phyloP scores from a whole-genome alignment of 37 sponge, comb jelly and placozoan genomes.

The Ianthella basta region DNA sequence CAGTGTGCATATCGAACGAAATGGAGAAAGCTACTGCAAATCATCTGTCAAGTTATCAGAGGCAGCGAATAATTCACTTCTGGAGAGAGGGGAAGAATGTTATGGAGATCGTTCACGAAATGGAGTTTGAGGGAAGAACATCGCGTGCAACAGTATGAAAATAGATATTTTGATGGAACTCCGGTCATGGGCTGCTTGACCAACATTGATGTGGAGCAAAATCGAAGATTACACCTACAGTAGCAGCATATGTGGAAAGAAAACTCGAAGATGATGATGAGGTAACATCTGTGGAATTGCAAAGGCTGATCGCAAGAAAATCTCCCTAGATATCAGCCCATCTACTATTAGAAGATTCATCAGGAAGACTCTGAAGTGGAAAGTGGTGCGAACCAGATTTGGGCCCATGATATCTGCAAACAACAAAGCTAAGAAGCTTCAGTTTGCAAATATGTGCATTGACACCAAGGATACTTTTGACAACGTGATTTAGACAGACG shows the following conservation, averaged over 20 bases:
- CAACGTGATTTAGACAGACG: not conserved
- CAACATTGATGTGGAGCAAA: not conserved
- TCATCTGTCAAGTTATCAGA: not conserved
- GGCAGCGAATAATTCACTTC: not conserved
- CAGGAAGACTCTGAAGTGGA: not conserved
- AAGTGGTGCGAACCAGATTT: constrained; percentile 7
- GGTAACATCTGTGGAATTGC: not conserved
- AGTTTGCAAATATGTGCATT: not conserved
- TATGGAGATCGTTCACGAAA: not conserved
- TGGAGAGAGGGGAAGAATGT: not conserved
- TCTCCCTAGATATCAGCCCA: not conserved
- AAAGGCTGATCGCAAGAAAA: not conserved
- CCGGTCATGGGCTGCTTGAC: not conserved
- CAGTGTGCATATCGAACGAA: not conserved
- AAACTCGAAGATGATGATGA: constrained; percentile 13
- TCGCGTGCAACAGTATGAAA: not conserved
- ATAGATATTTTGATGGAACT: not conserved
- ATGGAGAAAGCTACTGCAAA: not conserved
- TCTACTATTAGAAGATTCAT: not conserved
- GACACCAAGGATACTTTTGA: not conserved
- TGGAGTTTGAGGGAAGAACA: not conserved
- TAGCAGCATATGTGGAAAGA: not conserved
- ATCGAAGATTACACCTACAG: not conserved
- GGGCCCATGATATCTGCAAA: not conserved
- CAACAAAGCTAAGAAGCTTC: not conserved